A percentile compares a stretch with the other conserved stretches of the same genome.
Evolutionary conservation across 1,140 invertebrate species (phyloP).

Genomic region (Drosophila trapezifrons): DNA sequence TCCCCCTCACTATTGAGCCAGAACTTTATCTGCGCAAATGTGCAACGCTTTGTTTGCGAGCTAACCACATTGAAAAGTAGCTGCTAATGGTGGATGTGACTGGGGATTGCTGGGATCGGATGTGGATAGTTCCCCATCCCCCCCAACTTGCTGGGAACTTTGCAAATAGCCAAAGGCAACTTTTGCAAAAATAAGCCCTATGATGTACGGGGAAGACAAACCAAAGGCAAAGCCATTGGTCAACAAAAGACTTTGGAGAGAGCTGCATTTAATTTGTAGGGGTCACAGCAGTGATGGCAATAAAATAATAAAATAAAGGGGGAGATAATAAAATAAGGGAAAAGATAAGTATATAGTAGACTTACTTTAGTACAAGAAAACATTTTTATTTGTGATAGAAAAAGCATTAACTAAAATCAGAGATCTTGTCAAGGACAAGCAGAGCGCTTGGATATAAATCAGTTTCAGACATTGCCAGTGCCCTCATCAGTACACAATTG

Average conservation of each 20-base stretch:
- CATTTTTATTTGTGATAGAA: no score
- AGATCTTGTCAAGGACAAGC: no score
- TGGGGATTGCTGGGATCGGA: constrained; percentile 30
- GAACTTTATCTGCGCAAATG: constrained; percentile 81
- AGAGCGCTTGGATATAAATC: no score
- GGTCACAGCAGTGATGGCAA: background rate
- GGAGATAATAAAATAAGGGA: no score
- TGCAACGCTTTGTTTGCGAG: constrained; percentile 81
- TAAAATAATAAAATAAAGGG: background rate
- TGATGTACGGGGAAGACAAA: constrained; percentile 56
- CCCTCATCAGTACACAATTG: no score
- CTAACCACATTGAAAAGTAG: constrained; percentile 82
- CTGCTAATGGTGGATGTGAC: constrained; percentile 77
- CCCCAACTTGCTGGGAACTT: constrained; percentile 68
- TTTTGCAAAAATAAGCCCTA: constrained; percentile 77
- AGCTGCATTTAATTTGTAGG: constrained; percentile 37
- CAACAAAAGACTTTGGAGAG: constrained; percentile 12
- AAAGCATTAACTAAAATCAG: no score
- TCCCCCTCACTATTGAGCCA: constrained; percentile 45
- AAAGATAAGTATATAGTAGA: no score
- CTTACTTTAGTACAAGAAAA: no score
- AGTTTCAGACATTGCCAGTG: no score
- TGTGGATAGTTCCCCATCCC: background rate
- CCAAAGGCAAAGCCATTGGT: constrained; percentile 36
- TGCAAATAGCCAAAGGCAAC: constrained; percentile 77